Evolutionary conservation across 2,888 invertebrate species (phyloP).

Genomic region (Dinocampus coccinellae): DNA sequence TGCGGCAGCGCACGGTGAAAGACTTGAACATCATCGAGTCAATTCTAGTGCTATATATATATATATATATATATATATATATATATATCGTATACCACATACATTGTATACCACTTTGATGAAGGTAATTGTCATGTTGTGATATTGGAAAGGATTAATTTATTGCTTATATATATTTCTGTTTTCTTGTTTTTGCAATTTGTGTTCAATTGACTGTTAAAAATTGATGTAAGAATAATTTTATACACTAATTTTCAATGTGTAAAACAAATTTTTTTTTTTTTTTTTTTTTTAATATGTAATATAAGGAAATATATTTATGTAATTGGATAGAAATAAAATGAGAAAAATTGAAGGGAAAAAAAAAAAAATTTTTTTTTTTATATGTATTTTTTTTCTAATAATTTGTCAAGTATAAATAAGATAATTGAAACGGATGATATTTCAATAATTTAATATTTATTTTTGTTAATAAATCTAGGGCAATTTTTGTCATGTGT

Average conservation of each 20-base stretch:
- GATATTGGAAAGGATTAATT: neutral
- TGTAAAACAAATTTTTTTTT: too few relatives aligned
- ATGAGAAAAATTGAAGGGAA: neutral
- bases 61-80: neutral
- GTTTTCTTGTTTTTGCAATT: neutral
- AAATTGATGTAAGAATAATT: neutral
- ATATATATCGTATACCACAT: too few relatives aligned
- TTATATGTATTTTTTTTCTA: neutral
- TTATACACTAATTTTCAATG: too few relatives aligned
- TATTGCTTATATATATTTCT: neutral
- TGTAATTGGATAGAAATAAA: too few relatives aligned
- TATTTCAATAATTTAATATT: too few relatives aligned
- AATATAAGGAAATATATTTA: too few relatives aligned
- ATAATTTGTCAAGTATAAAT: neutral
- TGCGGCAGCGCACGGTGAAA: constrained; percentile 14
- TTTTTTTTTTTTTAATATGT: too few relatives aligned
- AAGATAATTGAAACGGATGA: too few relatives aligned
- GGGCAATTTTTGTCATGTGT: neutral
- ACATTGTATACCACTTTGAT: neutral
- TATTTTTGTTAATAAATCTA: neutral
- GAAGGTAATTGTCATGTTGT: constrained; percentile 29
- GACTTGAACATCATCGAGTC: neutral
- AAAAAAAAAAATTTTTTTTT: neutral
- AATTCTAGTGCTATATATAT: neutral
- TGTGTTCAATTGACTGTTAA: constrained; percentile 23